These are phyloP conservation scores for Potamarius usumacintae DNA, from an alignment of 2,113 vertebrate species.

Conservation along the genomic window DNA sequence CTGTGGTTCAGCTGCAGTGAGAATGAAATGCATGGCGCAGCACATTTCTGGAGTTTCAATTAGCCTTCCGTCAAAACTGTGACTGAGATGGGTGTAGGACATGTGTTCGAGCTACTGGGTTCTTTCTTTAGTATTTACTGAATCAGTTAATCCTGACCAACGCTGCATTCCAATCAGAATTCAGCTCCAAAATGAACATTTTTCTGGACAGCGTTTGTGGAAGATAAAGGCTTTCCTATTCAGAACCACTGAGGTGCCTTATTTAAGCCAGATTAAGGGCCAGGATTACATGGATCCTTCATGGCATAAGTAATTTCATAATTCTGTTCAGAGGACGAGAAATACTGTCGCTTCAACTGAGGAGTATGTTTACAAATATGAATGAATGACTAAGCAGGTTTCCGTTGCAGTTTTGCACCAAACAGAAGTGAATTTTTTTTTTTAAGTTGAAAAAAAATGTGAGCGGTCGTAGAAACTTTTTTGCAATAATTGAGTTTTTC, in stretches of 20 bases:
- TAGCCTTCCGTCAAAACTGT: not conserved
- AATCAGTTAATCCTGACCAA: not conserved
- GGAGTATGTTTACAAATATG: not conserved
- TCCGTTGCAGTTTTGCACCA: no score
- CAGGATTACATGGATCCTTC: conserved; percentile 15
- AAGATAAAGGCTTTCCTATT: conserved; percentile 6
- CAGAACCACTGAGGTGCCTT: not conserved
- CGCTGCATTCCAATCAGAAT: not conserved
- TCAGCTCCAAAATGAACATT: not conserved
- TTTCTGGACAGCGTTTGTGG: not conserved
- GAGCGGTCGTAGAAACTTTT: no score
- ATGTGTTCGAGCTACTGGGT: not conserved
- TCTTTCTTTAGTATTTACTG: not conserved
- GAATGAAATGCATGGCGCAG: conserved; percentile 1
- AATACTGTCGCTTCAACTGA: not conserved
- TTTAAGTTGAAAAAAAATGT: no score
- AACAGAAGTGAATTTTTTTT: no score
- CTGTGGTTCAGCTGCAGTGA: not conserved
- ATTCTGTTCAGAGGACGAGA: not conserved
- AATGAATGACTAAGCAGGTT: not conserved
- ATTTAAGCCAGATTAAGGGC: not conserved
- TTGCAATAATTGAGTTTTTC: no score
- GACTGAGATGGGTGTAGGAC: not conserved
- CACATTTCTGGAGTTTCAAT: not conserved
- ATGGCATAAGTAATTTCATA: not conserved